A percentile compares a stretch with the other conserved stretches of the same genome.
Conservation (phyloP, 2,113 vertebrate genomes). For the Megaceryle torquata region DNA sequence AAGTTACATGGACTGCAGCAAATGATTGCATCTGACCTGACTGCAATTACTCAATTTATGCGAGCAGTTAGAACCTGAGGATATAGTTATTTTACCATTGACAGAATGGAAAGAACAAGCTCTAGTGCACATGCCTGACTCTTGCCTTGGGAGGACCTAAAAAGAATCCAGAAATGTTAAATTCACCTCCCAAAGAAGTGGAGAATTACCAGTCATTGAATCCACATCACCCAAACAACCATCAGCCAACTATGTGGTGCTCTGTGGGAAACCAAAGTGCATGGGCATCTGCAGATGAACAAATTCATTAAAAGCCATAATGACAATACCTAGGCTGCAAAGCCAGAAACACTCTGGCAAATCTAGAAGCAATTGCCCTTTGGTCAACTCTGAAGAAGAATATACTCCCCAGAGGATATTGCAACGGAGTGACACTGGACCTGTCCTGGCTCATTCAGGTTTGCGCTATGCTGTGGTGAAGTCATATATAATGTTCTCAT, state of each 20-base stretch:
- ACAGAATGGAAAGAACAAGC: background rate
- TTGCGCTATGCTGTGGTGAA: background rate
- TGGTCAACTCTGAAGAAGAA: background rate
- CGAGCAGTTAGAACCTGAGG: background rate
- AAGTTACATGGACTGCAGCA: background rate
- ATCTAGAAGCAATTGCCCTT: background rate
- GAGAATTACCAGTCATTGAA: background rate
- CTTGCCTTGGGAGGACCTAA: background rate
- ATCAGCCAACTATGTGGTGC: background rate
- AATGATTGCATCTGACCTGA: background rate
- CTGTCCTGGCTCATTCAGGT: background rate
- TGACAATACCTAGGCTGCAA: background rate
- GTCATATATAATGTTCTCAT: background rate
- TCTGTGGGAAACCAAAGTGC: fast-evolving
- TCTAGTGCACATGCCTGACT: background rate
- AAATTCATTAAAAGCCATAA: background rate
- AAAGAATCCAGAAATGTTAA: background rate
- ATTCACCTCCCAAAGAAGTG: background rate
- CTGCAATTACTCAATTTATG: background rate
- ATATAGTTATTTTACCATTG: background rate
- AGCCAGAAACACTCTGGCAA: background rate
- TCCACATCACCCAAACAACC: background rate
- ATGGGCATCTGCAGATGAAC: background rate
- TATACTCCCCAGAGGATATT: background rate
- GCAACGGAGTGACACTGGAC: background rate